Percentiles rank a stretch among this genome's conserved stretches.
These are phyloP conservation scores for Matsumyia berberina DNA, from an alignment of 2,888 invertebrate species.

Conservation along the genomic window DNA sequence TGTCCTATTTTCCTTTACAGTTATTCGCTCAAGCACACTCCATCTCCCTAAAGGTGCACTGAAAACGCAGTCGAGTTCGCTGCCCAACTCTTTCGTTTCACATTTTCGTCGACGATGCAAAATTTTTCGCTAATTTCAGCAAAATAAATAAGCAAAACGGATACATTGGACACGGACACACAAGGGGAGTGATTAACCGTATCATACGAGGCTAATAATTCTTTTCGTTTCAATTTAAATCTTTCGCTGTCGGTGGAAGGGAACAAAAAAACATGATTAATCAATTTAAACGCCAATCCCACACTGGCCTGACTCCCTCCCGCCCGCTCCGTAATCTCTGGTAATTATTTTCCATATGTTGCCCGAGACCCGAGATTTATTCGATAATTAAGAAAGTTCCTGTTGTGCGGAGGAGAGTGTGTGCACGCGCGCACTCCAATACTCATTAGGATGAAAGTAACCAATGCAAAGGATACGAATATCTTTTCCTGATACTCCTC, in stretches of 20 bases:
- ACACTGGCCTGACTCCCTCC: constrained; percentile 40
- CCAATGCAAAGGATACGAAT: constrained; percentile 52
- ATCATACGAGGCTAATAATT: constrained; percentile 63
- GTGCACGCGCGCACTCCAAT: constrained; percentile 13
- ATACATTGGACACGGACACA: constrained; percentile 29
- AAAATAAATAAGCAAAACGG: constrained; percentile 69
- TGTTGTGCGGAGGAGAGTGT: constrained; percentile 15
- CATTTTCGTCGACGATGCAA: constrained; percentile 52
- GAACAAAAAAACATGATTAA: constrained; percentile 72
- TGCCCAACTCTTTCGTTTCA: constrained; percentile 56
- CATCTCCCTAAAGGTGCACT: constrained; percentile 27
- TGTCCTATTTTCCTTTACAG: constrained; percentile 68
- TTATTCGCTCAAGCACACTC: constrained; percentile 43
- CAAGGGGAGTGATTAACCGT: constrained; percentile 32
- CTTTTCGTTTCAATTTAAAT: constrained; percentile 73
- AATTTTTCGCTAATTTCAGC: constrained; percentile 56
- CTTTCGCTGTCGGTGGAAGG: constrained; percentile 53
- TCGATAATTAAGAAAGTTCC: constrained; percentile 73
- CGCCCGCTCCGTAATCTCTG: constrained; percentile 52
- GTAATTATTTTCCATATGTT: constrained; percentile 71
- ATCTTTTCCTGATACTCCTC: constrained; percentile 34
- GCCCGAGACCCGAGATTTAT: constrained; percentile 64
- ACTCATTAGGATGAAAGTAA: constrained; percentile 67
- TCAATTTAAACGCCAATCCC: constrained; percentile 76
- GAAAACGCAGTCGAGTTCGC: constrained; percentile 41